These are phyloP conservation scores for Oreonectes daqikongensis DNA, from an alignment of 2,797 vertebrate species.

Conservation along the genomic window DNA sequence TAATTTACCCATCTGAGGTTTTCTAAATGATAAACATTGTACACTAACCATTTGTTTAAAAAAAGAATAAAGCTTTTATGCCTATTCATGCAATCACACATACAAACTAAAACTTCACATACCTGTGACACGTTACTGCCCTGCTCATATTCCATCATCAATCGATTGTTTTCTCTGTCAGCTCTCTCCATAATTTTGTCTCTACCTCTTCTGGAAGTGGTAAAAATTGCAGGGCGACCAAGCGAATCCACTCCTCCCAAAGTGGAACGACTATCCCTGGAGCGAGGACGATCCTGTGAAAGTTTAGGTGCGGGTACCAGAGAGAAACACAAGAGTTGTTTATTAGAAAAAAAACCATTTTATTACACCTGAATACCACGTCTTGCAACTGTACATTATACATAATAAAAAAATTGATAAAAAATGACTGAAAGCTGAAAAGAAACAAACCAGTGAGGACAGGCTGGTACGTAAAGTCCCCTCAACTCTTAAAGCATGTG, in stretches of 20 bases:
- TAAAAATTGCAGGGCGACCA: constrained; percentile 72
- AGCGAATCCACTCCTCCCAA: constrained; percentile 78
- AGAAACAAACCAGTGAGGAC: constrained; percentile 77
- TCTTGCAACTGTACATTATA: too few relatives aligned
- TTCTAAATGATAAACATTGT: not conserved
- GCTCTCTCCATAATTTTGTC: constrained; percentile 58
- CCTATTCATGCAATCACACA: not conserved
- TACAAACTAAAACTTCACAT: constrained; percentile 36
- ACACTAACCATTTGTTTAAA: not conserved
- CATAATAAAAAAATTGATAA: not conserved
- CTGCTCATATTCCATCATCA: constrained; percentile 71
- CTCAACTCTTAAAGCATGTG: constrained; percentile 72
- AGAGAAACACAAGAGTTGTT: not conserved
- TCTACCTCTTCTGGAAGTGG: constrained; percentile 68
- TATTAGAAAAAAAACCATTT: too few relatives aligned
- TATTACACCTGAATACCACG: too few relatives aligned
- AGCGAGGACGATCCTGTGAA: constrained; percentile 70
- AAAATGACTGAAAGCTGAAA: not conserved
- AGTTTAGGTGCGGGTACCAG: not conserved
- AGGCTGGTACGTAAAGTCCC: constrained; percentile 74
- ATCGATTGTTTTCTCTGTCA: constrained; percentile 61
- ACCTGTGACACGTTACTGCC: constrained; percentile 70
- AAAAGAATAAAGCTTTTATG: not conserved
- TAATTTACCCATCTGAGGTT: not conserved
- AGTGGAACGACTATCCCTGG: constrained; percentile 84